Evolutionary conservation across 2,888 invertebrate species (phyloP).

Genomic region (Caenorhabditis sp.): DNA sequence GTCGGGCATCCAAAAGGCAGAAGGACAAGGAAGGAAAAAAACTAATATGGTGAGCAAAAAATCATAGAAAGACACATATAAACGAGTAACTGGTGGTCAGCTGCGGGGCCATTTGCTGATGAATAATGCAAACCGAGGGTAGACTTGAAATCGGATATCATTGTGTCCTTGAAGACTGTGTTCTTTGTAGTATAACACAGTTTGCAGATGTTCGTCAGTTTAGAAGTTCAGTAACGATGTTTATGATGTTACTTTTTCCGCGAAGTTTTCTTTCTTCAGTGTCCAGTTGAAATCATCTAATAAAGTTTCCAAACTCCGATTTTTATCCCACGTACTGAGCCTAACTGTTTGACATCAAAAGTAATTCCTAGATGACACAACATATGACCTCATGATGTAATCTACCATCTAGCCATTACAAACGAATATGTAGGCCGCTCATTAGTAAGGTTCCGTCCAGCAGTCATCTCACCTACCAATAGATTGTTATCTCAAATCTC

Average conservation of each 20-base stretch:
- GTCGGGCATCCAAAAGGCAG: conserved; percentile 39
- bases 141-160: conserved; percentile 54
- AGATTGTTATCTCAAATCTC: no score
- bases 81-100: conserved; percentile 22
- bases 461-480: no score
- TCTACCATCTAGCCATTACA: neutral
- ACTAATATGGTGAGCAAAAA: conserved; percentile 38
- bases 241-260: no score
- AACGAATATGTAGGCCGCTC: no score
- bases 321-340: no score
- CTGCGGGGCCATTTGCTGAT: conserved; percentile 29
- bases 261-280: no score
- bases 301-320: no score
- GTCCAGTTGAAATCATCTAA: no score
- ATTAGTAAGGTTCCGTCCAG: no score
- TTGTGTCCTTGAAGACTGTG: conserved; percentile 20
- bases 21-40: conserved; percentile 3
- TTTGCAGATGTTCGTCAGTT: conserved; percentile 1
- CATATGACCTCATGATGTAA: no score
- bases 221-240: neutral
- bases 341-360: no score
- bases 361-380: no score
- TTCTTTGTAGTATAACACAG: conserved; percentile 11
- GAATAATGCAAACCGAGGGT: conserved; percentile 49
- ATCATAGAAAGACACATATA: conserved; percentile 48